These are phyloP conservation scores for Archaeoteleia sp. DNA, from an alignment of 2,888 invertebrate species.

Conservation along the genomic window DNA sequence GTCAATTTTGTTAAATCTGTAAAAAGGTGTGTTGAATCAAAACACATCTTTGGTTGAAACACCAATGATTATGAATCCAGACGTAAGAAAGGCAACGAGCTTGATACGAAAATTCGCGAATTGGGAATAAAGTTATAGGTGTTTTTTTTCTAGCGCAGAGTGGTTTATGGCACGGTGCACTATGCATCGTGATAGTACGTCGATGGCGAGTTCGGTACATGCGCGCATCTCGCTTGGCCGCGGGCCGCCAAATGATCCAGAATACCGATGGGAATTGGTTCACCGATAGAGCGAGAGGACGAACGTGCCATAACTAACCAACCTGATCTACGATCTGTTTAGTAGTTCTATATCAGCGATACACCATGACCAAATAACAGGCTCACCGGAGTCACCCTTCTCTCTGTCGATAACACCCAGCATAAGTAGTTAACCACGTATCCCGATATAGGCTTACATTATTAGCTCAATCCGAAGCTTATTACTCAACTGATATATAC, in stretches of 20 bases:
- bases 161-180: conserved; percentile 39
- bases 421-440: conserved; percentile 40
- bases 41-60: too few species aligned
- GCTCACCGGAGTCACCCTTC: conserved; percentile 33
- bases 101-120: conserved; percentile 44
- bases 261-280: conserved; percentile 74
- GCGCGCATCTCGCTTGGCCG: conserved; percentile 69
- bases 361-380: conserved; percentile 56
- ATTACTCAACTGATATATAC: conserved; percentile 23
- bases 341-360: conserved; percentile 74
- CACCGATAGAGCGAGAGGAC: conserved; percentile 49
- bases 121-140: conserved; percentile 38
- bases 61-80: conserved; percentile 21
- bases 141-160: conserved; percentile 19
- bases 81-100: conserved; percentile 38
- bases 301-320: conserved; percentile 71
- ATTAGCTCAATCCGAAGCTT: conserved; percentile 28
- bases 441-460: conserved; percentile 19
- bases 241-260: conserved; percentile 75
- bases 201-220: conserved; percentile 55
- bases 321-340: conserved; percentile 74
- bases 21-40: too few species aligned
- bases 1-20: too few species aligned
- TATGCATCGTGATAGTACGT: conserved; percentile 61
- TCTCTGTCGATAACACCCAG: conserved; percentile 37